Conservation (phyloP, 1,140 invertebrate species). For the Mactra quadrangularis region DNA sequence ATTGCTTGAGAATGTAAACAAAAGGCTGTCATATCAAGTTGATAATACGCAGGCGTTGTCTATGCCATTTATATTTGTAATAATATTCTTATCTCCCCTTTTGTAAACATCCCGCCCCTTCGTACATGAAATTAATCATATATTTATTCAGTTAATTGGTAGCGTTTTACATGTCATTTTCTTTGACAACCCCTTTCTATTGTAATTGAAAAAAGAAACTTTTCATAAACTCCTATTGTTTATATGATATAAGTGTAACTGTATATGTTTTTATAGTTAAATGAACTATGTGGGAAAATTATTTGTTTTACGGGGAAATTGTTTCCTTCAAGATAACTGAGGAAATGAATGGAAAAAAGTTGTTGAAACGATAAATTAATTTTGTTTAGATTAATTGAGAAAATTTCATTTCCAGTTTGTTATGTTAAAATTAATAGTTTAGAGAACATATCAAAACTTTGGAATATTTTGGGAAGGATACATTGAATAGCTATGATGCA, state of each 20-base stretch:
- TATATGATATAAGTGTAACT: conserved; percentile 46
- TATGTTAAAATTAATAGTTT: too few relatives aligned
- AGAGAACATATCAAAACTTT: too few relatives aligned
- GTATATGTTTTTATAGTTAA: conserved; percentile 22
- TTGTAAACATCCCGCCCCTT: conserved; percentile 57
- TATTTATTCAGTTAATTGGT: conserved; percentile 63
- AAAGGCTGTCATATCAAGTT: conserved; percentile 52
- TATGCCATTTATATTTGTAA: conserved; percentile 42
- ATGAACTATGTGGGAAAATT: conserved; percentile 42
- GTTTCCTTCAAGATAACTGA: too few relatives aligned
- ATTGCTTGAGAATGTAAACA: conserved; percentile 53
- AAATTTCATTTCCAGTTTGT: too few relatives aligned
- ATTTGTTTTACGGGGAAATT: conserved; percentile 1
- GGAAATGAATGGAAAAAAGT: too few relatives aligned
- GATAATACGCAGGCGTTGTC: conserved; percentile 43
- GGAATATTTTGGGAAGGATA: too few relatives aligned
- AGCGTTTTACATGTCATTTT: conserved; percentile 52
- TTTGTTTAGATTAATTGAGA: too few relatives aligned
- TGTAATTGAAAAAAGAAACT: conserved; percentile 35
- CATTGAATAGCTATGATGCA: too few relatives aligned
- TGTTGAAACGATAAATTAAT: too few relatives aligned
- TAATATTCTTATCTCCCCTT: conserved; percentile 55
- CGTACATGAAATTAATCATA: conserved; percentile 41
- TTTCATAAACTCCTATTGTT: conserved; percentile 49
- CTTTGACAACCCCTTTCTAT: conserved; percentile 39